Percentiles rank a stretch among this genome's conserved stretches.
phyloP scores from a whole-genome alignment of 2,797 vertebrate genomes.

The Neosilurus hyrtlii region DNA sequence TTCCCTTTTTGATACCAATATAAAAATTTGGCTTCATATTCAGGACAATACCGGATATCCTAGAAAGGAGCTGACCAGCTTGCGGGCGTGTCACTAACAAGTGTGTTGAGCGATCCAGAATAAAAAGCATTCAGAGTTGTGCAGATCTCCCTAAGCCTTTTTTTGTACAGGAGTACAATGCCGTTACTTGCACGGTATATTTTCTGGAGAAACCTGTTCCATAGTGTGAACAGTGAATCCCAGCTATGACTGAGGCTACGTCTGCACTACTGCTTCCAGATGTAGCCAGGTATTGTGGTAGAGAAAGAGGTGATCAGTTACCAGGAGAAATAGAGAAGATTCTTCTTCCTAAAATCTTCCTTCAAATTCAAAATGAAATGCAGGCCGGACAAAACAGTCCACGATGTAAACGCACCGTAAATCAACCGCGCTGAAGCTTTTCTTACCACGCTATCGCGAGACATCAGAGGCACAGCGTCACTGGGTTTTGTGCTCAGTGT shows the following conservation, averaged over 20 bases:
- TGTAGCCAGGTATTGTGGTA: neutral
- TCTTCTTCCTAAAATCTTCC: neutral
- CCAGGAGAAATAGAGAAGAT: neutral
- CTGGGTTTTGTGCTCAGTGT: no score
- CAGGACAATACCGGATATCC: neutral
- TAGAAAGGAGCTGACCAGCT: neutral
- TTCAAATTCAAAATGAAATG: neutral
- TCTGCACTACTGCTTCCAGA: neutral
- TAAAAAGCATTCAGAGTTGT: neutral
- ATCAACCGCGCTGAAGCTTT: no score
- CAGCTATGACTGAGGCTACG: neutral
- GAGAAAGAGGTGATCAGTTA: neutral
- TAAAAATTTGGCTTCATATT: neutral
- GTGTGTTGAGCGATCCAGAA: neutral
- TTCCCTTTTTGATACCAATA: neutral
- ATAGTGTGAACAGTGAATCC: neutral
- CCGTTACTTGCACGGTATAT: neutral
- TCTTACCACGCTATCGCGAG: no score
- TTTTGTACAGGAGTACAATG: neutral
- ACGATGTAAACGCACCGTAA: neutral
- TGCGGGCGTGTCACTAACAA: neutral
- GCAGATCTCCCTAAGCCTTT: no score
- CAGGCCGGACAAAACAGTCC: neutral
- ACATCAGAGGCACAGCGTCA: no score
- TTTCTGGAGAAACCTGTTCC: neutral